Percentiles rank a stretch among this genome's conserved stretches.
Evolutionary conservation across 2,113 vertebrate genomes (phyloP).

Genomic region (Aleadryas rufinucha): DNA sequence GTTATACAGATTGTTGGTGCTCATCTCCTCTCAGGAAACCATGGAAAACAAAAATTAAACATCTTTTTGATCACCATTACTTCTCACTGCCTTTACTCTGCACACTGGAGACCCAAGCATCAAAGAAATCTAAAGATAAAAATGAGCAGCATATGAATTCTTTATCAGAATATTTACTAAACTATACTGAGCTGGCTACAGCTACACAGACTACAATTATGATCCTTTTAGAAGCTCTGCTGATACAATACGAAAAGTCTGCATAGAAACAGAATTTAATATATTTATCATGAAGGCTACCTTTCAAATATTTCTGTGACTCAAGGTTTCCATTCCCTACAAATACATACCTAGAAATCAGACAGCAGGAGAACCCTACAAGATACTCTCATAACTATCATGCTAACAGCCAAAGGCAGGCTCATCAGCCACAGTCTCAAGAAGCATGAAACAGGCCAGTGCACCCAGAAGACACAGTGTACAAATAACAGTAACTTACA

Average conservation of each 20-base stretch:
- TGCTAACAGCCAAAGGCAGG: background rate
- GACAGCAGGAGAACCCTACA: background rate
- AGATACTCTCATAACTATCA: background rate
- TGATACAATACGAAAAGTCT: background rate
- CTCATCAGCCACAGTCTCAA: background rate
- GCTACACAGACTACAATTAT: background rate
- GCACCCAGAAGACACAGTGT: background rate
- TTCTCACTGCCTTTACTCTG: background rate
- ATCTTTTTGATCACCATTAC: background rate
- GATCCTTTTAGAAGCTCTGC: background rate
- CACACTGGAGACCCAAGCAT: background rate
- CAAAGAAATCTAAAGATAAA: background rate
- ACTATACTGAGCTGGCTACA: background rate
- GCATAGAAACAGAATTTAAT: background rate
- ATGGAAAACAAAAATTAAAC: background rate
- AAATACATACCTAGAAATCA: background rate
- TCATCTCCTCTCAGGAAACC: background rate
- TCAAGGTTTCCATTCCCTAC: background rate
- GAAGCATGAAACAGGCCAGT: background rate
- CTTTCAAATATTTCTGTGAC: background rate
- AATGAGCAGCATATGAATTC: background rate
- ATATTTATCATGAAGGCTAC: background rate
- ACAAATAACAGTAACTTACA: conserved; percentile 67
- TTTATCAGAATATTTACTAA: background rate
- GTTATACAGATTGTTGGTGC: background rate